These are phyloP conservation scores for Mythimna ferrago DNA, from an alignment of 2,888 invertebrate genomes.

Conservation along the genomic window DNA sequence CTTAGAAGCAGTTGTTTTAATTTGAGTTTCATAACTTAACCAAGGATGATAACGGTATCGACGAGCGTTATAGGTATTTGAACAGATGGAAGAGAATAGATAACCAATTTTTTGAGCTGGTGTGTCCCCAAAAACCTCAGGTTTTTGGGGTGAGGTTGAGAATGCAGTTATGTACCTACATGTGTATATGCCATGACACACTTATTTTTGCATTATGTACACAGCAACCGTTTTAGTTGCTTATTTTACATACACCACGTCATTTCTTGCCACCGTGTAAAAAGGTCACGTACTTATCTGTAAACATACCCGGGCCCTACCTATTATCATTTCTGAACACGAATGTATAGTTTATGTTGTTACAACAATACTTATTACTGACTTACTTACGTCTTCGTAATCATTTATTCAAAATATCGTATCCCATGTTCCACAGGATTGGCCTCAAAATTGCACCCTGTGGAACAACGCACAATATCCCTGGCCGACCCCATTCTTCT, in stretches of 20 bases:
- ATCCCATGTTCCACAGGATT: no score
- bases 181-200: not conserved
- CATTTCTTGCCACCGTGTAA: conserved; percentile 15
- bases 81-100: not conserved
- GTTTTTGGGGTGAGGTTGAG: no score
- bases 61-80: not conserved
- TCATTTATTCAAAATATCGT: no score
- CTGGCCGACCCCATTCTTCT: no score
- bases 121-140: no score
- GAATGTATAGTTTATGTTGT: not conserved
- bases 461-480: no score
- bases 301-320: not conserved
- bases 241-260: not conserved
- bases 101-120: no score
- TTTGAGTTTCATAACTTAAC: conserved; percentile 10
- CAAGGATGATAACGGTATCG: not conserved
- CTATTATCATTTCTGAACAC: conserved; percentile 16
- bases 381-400: no score
- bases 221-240: conserved; percentile 17
- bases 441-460: no score
- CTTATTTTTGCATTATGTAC: not conserved
- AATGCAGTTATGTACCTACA: not conserved
- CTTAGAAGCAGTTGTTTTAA: conserved; percentile 1
- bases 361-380: no score
- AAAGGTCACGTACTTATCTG: conserved; percentile 21